A percentile compares a stretch with the other conserved stretches of the same genome.
These are phyloP conservation scores for Fundulus diaphanus DNA, from an alignment of 2,797 vertebrate genomes.

Conservation along the genomic window DNA sequence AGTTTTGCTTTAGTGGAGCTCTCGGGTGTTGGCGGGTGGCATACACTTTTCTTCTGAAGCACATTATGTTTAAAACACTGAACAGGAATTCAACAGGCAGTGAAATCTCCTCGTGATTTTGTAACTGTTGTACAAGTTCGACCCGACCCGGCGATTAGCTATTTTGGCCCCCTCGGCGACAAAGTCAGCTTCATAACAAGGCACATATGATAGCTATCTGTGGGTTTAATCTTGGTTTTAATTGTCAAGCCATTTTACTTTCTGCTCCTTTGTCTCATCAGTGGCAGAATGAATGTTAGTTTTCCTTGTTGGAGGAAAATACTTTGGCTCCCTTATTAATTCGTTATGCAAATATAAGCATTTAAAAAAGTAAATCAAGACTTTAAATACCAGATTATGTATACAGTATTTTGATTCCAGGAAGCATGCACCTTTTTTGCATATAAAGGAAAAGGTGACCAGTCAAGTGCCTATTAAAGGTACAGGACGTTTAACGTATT, in stretches of 20 bases:
- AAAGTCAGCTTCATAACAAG: neutral
- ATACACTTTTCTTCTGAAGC: neutral
- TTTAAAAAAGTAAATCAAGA: neutral
- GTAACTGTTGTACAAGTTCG: neutral
- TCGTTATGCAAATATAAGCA: neutral
- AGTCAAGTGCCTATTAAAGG: neutral
- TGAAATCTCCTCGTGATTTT: neutral
- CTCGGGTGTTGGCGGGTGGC: neutral
- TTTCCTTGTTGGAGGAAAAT: neutral
- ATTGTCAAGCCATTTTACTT: too few relatives aligned
- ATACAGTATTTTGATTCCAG: neutral
- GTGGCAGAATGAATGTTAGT: neutral
- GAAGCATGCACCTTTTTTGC: neutral
- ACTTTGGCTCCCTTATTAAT: neutral
- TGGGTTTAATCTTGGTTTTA: neutral
- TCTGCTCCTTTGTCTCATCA: too few relatives aligned
- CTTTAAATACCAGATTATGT: neutral
- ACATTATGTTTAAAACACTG: neutral
- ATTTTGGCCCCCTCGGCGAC: neutral
- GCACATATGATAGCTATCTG: neutral
- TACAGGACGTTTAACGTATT: neutral
- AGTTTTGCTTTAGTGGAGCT: conserved; percentile 1
- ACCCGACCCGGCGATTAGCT: neutral
- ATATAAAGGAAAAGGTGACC: neutral
- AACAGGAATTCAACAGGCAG: neutral